phyloP scores from a whole-genome alignment of 1,140 invertebrate genomes.

The Leptonema lineaticorne region DNA sequence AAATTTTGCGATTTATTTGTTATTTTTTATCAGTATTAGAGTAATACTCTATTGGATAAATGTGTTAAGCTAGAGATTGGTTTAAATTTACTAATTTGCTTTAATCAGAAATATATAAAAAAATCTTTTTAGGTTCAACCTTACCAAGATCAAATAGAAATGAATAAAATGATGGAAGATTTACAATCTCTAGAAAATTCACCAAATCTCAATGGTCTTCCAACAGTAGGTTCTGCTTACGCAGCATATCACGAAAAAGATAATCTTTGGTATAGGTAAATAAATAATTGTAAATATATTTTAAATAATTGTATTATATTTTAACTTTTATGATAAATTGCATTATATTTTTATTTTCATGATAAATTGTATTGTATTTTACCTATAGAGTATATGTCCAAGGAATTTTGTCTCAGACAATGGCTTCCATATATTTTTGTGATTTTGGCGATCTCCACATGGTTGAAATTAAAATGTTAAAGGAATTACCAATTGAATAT shows the following conservation, averaged over 20 bases:
- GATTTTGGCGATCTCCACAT: slow-evolving; percentile 53
- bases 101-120: not conserved
- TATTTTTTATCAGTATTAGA: no score
- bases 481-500: slow-evolving; percentile 44
- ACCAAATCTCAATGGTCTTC: slow-evolving; percentile 46
- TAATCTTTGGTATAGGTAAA: slow-evolving; percentile 61
- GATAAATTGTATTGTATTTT: not conserved
- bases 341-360: no score
- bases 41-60: no score
- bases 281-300: not conserved
- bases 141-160: slow-evolving; percentile 45
- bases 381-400: slow-evolving; percentile 48
- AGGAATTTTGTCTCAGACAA: slow-evolving; percentile 47
- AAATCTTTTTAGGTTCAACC: slow-evolving; percentile 48
- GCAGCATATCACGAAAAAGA: slow-evolving; percentile 58
- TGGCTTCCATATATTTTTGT: slow-evolving; percentile 53
- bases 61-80: no score
- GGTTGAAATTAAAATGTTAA: slow-evolving; percentile 39
- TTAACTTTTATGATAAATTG: no score
- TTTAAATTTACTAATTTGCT: no score
- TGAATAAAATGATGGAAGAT: slow-evolving; percentile 56
- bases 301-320: not conserved
- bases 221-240: slow-evolving; percentile 55
- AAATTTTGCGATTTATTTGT: no score
- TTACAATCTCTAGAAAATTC: slow-evolving; percentile 53